These are phyloP conservation scores for Gandaritis pyraliata DNA, from an alignment of 2,888 invertebrate species.

Conservation along the genomic window DNA sequence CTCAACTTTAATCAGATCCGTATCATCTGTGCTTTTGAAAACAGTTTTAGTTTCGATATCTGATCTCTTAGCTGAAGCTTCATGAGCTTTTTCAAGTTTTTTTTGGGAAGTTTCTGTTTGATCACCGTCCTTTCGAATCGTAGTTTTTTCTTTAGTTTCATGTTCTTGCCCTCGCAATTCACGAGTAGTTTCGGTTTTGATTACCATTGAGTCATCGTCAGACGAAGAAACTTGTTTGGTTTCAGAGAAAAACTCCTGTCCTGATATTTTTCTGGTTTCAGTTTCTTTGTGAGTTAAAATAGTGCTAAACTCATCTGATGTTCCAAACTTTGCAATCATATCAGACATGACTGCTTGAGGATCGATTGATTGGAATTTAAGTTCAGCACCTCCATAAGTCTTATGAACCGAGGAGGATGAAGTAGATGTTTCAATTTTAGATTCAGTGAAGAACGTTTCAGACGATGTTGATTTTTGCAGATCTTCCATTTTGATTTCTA, in stretches of 20 bases:
- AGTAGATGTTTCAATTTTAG: conserved; percentile 72
- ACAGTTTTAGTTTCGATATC: conserved; percentile 79
- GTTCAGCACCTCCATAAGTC: conserved; percentile 64
- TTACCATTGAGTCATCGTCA: conserved; percentile 77
- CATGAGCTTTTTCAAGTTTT: conserved; percentile 81
- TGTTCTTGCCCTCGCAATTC: conserved; percentile 80
- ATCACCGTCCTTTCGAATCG: conserved; percentile 72
- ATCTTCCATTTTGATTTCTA: conserved; percentile 76
- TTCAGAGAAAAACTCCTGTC: conserved; percentile 78
- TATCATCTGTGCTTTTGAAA: conserved; percentile 73
- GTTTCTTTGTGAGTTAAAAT: conserved; percentile 82
- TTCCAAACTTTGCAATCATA: conserved; percentile 73
- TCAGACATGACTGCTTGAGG: conserved; percentile 73
- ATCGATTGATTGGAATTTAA: conserved; percentile 73
- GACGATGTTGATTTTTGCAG: conserved; percentile 66
- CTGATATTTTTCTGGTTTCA: conserved; percentile 77
- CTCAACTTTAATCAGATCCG: conserved; percentile 71
- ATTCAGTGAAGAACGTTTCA: conserved; percentile 74
- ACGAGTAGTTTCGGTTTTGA: conserved; percentile 78
- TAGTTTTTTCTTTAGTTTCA: conserved; percentile 78
- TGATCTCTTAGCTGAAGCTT: conserved; percentile 76
- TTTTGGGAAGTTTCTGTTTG: conserved; percentile 80
- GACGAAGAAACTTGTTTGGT: conserved; percentile 80
- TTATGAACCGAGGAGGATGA: conserved; percentile 77
- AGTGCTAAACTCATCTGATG: conserved; percentile 66